Conservation (phyloP, 2,888 invertebrate genomes). For the Drosophila meridiana region DNA sequence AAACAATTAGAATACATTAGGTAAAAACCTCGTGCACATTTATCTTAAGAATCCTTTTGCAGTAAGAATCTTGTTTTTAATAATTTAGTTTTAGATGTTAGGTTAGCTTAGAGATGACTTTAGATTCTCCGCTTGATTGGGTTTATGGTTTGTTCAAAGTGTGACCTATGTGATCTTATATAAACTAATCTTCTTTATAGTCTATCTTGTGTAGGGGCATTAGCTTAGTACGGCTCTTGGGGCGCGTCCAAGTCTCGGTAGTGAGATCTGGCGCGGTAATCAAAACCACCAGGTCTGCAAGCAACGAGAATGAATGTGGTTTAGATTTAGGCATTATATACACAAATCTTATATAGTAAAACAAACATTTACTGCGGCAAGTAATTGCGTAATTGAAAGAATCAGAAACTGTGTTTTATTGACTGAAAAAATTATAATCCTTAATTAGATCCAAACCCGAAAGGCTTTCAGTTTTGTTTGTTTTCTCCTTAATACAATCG, state of each 20-base stretch:
- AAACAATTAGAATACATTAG: conserved; percentile 28
- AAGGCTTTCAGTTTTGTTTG: conserved; percentile 46
- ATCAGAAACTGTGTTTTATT: conserved; percentile 13
- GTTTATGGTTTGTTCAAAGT: conserved; percentile 26
- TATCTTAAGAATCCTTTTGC: conserved; percentile 1
- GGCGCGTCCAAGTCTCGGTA: conserved; percentile 97
- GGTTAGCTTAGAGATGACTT: conserved; percentile 13
- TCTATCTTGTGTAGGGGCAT: conserved; percentile 16
- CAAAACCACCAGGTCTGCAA: conserved; percentile 90
- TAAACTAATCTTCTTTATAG: conserved; percentile 33
- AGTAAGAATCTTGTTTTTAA: background rate
- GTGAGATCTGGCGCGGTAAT: conserved; percentile 95
- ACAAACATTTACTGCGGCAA: conserved; percentile 49
- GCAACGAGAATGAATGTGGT: conserved; percentile 83
- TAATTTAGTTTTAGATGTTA: conserved; percentile 15
- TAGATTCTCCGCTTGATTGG: conserved; percentile 11
- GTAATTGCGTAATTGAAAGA: conserved; percentile 9
- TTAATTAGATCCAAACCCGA: conserved; percentile 11
- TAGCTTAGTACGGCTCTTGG: conserved; percentile 88
- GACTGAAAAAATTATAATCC: conserved; percentile 20
- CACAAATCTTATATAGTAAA: conserved; percentile 55
- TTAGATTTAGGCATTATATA: conserved; percentile 57
- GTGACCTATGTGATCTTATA: conserved; percentile 19
- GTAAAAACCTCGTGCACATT: conserved; percentile 9
- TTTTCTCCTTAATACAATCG: conserved; percentile 61